phyloP scores from a whole-genome alignment of 2,113 vertebrate species.

The Actenoides lindsayi region DNA sequence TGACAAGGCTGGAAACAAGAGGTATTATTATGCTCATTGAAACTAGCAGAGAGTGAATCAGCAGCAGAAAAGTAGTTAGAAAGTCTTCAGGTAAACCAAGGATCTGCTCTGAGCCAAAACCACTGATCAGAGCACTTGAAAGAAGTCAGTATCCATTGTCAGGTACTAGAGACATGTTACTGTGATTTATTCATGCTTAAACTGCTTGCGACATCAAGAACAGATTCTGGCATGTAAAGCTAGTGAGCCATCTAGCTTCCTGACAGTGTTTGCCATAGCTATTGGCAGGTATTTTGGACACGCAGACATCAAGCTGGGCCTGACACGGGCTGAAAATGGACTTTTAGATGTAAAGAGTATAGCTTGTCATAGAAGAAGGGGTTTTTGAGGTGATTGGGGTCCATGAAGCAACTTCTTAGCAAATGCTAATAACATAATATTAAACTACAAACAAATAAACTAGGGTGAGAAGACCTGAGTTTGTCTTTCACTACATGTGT shows the following conservation, averaged over 20 bases:
- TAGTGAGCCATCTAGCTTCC: background rate
- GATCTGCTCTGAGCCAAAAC: background rate
- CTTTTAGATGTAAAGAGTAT: background rate
- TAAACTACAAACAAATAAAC: background rate
- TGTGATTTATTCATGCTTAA: conserved; percentile 21
- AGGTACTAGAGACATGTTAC: background rate
- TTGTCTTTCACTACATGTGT: background rate
- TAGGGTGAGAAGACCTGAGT: background rate
- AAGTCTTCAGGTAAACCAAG: conserved; percentile 14
- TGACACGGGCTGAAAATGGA: background rate
- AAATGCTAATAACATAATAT: background rate
- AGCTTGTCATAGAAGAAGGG: background rate
- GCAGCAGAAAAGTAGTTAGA: background rate
- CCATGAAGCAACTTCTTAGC: background rate
- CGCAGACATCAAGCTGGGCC: background rate
- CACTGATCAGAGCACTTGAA: background rate
- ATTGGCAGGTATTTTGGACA: background rate
- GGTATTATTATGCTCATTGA: background rate
- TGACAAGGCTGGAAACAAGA: background rate
- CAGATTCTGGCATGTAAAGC: background rate
- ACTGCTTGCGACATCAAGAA: background rate
- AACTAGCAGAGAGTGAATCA: conserved; percentile 8
- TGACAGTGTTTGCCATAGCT: background rate
- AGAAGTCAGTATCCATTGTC: background rate
- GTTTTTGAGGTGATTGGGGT: background rate